Base-by-base conservation (phyloP, 1,140 invertebrate species). In the Coptotermes formosanus region DNA sequence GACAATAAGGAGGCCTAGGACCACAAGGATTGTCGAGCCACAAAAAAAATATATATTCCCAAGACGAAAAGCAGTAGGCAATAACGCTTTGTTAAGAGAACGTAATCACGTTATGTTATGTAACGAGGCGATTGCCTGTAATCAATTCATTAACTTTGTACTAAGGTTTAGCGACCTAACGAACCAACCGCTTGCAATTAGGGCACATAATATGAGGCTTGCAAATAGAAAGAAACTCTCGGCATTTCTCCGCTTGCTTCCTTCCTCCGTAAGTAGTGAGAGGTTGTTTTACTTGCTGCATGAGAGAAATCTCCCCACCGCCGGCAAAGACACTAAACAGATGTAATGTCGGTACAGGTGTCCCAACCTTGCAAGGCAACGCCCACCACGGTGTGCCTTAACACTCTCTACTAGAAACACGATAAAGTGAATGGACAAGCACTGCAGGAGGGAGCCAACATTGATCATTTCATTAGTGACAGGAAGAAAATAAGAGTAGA, bases 261-360 rank as follows among this genome's bases (percentile, higher is more conserved):
- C 64, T 75, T 75, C 64, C 64, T 75, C n/a, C 64, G 30, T 30
- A 75, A 75, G 64, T 38, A 38, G 38, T 75, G 64, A 75, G 64
- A 75, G 64, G 64, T 30, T 7, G 64, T 30, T n/a, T 8, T 30
- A 75, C 64, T 30, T 75, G n/a, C 30, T 75, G 0, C 64, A 11
- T n/a, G 64, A 75, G 64, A n/a, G 64, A 75, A 75, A 75, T 75
- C 64, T 75, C 64, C 64, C 64, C 64, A 75, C 64, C 64, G 25
- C 64, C 11, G 64, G 64, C 64, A 30, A n/a, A 75, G 9, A 75
- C 59, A 64, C 2, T 2, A 30, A 25, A 75, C 52, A 55, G 52
- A 16, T 55, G 52, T 55, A 55, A 4, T 21, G 16, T 21, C 52
- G 4, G 64, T 30, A 30, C 25, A 30, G 64, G 19, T 75, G 64